Percentiles rank a stretch among this genome's conserved stretches.
These are phyloP conservation scores for Rana temporaria DNA, from an alignment of 2,113 vertebrate species.

Conservation along the genomic window DNA sequence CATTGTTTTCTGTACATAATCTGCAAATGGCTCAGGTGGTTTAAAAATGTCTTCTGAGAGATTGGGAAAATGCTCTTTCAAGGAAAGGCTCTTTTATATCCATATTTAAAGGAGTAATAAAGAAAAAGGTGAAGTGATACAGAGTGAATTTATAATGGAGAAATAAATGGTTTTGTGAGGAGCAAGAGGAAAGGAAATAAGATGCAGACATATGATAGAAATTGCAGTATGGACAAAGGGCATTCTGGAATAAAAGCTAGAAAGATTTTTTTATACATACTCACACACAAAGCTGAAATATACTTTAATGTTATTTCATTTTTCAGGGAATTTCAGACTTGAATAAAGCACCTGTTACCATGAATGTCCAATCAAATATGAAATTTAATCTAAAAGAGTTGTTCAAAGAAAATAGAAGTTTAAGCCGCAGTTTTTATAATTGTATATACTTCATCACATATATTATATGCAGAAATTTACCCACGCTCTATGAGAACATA, in stretches of 20 bases:
- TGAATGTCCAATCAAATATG: conserved; percentile 20
- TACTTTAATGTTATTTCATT: conserved; percentile 12
- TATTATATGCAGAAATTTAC: too few species aligned
- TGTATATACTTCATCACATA: too few species aligned
- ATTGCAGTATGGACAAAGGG: conserved; percentile 41
- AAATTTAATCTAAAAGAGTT: conserved; percentile 9
- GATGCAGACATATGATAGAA: conserved; percentile 31
- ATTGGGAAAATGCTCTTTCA: conserved; percentile 2
- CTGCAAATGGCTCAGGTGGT: neutral
- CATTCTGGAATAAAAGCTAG: conserved; percentile 27
- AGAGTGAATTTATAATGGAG: conserved; percentile 33
- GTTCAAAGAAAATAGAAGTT: conserved; percentile 10
- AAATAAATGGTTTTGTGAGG: conserved; percentile 48
- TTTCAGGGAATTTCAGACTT: conserved; percentile 21
- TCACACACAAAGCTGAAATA: neutral
- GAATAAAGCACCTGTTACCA: conserved; percentile 41
- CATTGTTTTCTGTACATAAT: neutral
- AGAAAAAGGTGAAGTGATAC: conserved; percentile 22
- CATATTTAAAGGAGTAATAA: conserved; percentile 33
- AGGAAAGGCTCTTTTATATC: conserved; percentile 12
- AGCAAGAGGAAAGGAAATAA: conserved; percentile 30
- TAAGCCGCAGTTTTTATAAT: neutral
- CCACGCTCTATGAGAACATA: too few species aligned
- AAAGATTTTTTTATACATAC: conserved; percentile 31
- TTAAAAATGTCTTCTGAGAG: neutral